A percentile compares a stretch with the other conserved stretches of the same genome.
Conservation (phyloP, 2,113 vertebrate species). For the Thalassarche chlororhynchos region DNA sequence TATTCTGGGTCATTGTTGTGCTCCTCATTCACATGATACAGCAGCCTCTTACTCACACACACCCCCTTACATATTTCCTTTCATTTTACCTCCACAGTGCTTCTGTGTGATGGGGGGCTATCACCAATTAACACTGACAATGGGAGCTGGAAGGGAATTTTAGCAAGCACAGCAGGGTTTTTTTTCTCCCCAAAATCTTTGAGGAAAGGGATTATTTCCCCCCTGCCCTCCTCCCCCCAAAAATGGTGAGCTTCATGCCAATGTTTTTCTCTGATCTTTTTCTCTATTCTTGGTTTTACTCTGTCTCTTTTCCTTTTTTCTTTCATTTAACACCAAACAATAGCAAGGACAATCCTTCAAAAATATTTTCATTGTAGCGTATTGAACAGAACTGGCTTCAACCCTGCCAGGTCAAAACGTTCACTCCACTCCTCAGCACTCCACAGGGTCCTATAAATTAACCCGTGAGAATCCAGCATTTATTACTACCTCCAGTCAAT, state of each 20-base stretch:
- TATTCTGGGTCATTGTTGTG: conserved; percentile 41
- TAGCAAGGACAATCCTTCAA: conserved; percentile 22
- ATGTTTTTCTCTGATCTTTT: conserved; percentile 28
- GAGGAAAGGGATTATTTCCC: conserved; percentile 36
- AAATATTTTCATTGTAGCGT: conserved; percentile 19
- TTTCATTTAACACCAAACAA: conserved; percentile 38
- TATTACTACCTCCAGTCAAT: not conserved
- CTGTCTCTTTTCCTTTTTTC: not conserved
- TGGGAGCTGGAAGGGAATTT: conserved; percentile 55
- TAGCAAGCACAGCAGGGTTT: conserved; percentile 18
- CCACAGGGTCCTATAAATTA: not conserved
- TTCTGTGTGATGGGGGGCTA: conserved; percentile 42
- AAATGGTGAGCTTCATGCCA: not conserved
- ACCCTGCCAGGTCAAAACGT: not conserved
- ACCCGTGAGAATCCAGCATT: not conserved
- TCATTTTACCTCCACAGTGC: conserved; percentile 36
- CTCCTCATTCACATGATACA: conserved; percentile 27
- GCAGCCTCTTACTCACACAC: conserved; percentile 45
- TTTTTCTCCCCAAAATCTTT: conserved; percentile 50
- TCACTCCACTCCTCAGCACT: not conserved
- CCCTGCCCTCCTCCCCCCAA: not conserved
- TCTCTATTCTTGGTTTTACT: not conserved
- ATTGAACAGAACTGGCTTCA: conserved; percentile 6
- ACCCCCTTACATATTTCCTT: conserved; percentile 34
- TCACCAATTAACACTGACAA: conserved; percentile 67